These are phyloP conservation scores for Anas bernieri DNA, from an alignment of 2,797 vertebrate species.

Conservation along the genomic window DNA sequence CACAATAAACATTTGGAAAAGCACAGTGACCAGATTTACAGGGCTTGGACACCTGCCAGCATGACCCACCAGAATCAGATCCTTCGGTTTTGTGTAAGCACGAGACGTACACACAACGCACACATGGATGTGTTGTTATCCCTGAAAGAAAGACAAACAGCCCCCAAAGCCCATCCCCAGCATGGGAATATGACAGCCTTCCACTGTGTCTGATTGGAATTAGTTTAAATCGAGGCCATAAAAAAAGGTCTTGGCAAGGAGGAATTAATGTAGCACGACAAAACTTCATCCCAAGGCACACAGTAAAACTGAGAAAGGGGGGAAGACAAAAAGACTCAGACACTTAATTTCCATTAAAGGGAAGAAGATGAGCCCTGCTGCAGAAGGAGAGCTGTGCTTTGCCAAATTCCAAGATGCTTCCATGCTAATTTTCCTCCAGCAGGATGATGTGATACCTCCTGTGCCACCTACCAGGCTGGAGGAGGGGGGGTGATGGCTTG, in stretches of 20 bases:
- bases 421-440: background rate
- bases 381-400: background rate
- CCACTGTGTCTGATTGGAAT: background rate
- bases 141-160: slow-evolving; percentile 46
- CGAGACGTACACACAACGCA: slow-evolving; percentile 37
- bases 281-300: slow-evolving; percentile 32
- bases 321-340: slow-evolving; percentile 21
- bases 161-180: slow-evolving; percentile 17
- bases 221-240: slow-evolving; percentile 58
- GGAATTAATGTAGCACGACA: slow-evolving; percentile 33
- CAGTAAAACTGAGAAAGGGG: slow-evolving; percentile 5
- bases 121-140: slow-evolving; percentile 14
- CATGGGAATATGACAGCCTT: slow-evolving; percentile 10
- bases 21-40: slow-evolving; percentile 67
- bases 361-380: slow-evolving; percentile 1
- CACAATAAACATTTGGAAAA: slow-evolving; percentile 74
- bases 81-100: slow-evolving; percentile 55
- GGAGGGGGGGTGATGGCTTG: background rate
- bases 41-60: slow-evolving; percentile 56
- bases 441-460: background rate
- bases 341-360: slow-evolving; percentile 20
- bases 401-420: background rate
- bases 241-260: slow-evolving; percentile 51
- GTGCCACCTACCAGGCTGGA: background rate
- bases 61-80: slow-evolving; percentile 74